Percentiles rank a stretch among this genome's conserved stretches.
Conservation (phyloP, 2,113 vertebrate genomes). For the Semnornis frantzii region DNA sequence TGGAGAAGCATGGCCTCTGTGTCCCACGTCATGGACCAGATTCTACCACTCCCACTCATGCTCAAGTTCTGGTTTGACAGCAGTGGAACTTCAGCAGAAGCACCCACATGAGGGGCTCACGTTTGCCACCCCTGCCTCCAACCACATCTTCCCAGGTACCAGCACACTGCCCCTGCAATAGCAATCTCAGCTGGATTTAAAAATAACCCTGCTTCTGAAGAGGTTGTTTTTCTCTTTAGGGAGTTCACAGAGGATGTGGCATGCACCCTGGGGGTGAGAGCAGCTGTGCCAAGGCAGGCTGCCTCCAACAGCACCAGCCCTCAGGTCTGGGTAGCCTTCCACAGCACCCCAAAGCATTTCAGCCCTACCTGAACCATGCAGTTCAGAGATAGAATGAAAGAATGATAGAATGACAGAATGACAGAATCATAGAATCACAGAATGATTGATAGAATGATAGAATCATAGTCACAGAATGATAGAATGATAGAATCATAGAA, state of each 20-base stretch:
- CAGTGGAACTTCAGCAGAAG: not conserved
- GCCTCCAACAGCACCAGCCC: not conserved
- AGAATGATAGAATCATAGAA: too few species aligned
- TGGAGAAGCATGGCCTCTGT: conserved; percentile 17
- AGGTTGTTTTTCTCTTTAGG: not conserved
- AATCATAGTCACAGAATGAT: too few species aligned
- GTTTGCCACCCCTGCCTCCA: not conserved
- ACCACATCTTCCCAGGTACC: conserved; percentile 20
- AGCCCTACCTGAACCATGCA: not conserved
- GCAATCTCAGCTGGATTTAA: not conserved
- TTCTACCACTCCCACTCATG: conserved; percentile 40
- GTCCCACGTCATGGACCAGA: not conserved
- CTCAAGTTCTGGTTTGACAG: conserved; percentile 27
- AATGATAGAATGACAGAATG: too few species aligned
- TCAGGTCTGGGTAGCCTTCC: not conserved
- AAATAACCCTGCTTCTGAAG: not conserved
- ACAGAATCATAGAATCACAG: too few species aligned
- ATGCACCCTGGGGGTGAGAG: not conserved
- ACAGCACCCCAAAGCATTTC: accelerated
- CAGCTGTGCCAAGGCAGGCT: not conserved
- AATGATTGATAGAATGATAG: too few species aligned
- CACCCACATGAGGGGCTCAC: not conserved
- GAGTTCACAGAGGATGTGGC: accelerated
- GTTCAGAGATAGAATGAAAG: not conserved
- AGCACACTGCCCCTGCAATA: not conserved